These are phyloP conservation scores for Pelobates fuscus DNA, from an alignment of 2,113 vertebrate genomes.

Conservation along the genomic window DNA sequence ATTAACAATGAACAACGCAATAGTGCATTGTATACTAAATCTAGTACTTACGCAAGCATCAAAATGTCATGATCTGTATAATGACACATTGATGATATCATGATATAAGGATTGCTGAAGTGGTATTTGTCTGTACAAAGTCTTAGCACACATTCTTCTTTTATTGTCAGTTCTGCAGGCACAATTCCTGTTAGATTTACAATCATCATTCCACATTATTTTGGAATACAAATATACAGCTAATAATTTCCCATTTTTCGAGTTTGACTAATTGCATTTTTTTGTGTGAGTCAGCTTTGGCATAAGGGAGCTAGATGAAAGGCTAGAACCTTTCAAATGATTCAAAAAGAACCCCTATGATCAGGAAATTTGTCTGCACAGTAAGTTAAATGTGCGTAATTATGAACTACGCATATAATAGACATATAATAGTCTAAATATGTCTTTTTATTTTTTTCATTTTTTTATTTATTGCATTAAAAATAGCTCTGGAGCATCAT, in stretches of 20 bases:
- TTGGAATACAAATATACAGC: conserved; percentile 28
- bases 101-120: not conserved
- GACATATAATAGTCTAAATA: not conserved
- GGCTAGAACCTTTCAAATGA: conserved; percentile 8
- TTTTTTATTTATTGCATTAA: no score
- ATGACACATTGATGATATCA: not conserved
- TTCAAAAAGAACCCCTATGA: not conserved
- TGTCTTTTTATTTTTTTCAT: no score
- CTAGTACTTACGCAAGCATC: no score
- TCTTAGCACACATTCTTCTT: not conserved
- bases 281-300: conserved; percentile 26
- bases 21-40: no score
- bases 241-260: conserved; percentile 3
- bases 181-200: not conserved
- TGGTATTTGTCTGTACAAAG: not conserved
- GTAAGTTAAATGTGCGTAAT: not conserved
- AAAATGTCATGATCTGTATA: no score
- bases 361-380: not conserved
- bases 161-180: conserved; percentile 12
- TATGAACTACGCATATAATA: not conserved
- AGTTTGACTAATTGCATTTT: conserved; percentile 17
- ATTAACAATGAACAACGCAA: no score
- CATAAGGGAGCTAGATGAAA: conserved; percentile 3
- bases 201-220: conserved; percentile 13
- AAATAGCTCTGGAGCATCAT: no score